These are phyloP conservation scores for Lucifuga dentata DNA, from an alignment of 2,113 vertebrate genomes.

Conservation along the genomic window DNA sequence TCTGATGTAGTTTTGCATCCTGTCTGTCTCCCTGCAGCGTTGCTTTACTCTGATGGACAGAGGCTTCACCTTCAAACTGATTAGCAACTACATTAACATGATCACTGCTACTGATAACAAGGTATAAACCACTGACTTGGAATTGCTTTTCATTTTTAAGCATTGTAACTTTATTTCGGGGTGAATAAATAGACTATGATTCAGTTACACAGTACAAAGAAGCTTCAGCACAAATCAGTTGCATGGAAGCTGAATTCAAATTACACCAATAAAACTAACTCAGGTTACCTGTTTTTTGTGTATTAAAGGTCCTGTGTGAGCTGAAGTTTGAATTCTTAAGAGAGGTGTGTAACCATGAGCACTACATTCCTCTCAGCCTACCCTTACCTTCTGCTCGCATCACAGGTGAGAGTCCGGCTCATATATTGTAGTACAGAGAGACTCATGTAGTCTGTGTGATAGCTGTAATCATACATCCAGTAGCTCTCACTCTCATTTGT, in stretches of 20 bases:
- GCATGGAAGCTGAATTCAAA: no score
- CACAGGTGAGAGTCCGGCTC: constrained; percentile 58
- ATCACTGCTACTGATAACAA: constrained; percentile 92
- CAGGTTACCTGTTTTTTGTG: neutral
- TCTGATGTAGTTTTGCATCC: neutral
- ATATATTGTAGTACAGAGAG: neutral
- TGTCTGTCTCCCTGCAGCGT: constrained; percentile 78
- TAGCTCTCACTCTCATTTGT: constrained; percentile 58
- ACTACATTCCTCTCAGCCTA: constrained; percentile 95
- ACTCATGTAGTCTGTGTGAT: neutral
- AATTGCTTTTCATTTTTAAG: neutral
- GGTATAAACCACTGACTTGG: constrained; percentile 79
- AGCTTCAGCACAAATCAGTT: no score
- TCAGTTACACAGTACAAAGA: no score
- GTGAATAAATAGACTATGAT: no score
- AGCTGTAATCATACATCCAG: constrained; percentile 46
- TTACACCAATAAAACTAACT: no score
- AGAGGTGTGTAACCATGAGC: constrained; percentile 96
- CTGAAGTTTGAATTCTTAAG: constrained; percentile 97
- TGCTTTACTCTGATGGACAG: constrained; percentile 97
- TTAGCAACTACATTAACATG: constrained; percentile 94
- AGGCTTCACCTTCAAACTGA: constrained; percentile 94
- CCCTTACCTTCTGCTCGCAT: constrained; percentile 89
- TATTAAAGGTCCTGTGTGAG: constrained; percentile 87
- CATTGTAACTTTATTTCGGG: no score